phyloP scores from a whole-genome alignment of 2,113 vertebrate genomes.

The Azemiops feae region DNA sequence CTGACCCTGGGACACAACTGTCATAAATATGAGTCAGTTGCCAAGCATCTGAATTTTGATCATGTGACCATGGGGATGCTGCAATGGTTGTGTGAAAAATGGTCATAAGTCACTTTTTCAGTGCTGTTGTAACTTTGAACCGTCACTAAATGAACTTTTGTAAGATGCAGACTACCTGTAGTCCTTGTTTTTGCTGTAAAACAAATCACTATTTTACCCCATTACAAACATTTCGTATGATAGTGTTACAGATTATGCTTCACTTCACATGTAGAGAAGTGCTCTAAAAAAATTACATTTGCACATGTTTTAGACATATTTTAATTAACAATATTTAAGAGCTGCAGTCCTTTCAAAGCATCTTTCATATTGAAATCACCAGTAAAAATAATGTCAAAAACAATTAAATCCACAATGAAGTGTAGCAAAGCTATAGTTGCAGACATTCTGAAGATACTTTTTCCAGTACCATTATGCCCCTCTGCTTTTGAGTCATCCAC shows the following conservation, averaged over 20 bases:
- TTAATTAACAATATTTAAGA: background rate
- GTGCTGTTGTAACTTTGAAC: no score
- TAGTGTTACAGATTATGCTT: background rate
- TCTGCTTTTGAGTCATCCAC: background rate
- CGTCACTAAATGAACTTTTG: no score
- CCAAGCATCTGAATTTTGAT: no score
- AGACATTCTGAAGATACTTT: background rate
- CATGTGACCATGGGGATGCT: no score
- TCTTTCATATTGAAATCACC: background rate
- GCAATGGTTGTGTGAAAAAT: no score
- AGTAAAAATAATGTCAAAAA: background rate
- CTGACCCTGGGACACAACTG: no score
- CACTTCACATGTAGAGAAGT: background rate
- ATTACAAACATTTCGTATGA: background rate
- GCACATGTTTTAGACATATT: background rate
- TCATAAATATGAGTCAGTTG: no score
- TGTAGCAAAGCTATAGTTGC: background rate
- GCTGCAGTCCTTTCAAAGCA: background rate
- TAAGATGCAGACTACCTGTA: no score
- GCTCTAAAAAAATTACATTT: background rate
- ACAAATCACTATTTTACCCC: background rate
- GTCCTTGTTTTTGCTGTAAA: background rate
- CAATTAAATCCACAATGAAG: background rate
- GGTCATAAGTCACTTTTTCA: no score
- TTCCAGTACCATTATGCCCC: background rate